phyloP scores from a whole-genome alignment of 2,888 invertebrate species.

The Hydrotaea cyrtoneurina region DNA sequence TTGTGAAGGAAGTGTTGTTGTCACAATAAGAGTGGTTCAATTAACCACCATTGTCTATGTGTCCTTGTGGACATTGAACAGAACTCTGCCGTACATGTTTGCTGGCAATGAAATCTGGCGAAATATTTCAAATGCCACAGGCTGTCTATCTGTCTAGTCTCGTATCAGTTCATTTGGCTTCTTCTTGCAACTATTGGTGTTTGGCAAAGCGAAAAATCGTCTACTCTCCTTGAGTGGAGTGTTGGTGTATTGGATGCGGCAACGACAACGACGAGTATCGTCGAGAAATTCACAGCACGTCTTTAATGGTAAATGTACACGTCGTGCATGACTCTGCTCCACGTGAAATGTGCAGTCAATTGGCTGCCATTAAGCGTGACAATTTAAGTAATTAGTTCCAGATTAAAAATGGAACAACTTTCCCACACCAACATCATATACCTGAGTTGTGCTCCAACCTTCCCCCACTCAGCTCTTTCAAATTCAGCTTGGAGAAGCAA shows the following conservation, averaged over 20 bases:
- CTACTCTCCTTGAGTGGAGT: slow-evolving; percentile 3
- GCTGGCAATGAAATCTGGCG: neutral
- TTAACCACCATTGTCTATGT: too few relatives aligned
- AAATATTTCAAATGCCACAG: too few relatives aligned
- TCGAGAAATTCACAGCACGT: slow-evolving; percentile 58
- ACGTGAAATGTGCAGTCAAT: slow-evolving; percentile 65
- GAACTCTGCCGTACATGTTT: too few relatives aligned
- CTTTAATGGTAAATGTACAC: slow-evolving; percentile 58
- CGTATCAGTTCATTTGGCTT: slow-evolving; percentile 12
- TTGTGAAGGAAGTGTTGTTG: too few relatives aligned
- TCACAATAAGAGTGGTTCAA: too few relatives aligned
- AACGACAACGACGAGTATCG: neutral
- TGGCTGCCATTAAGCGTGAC: slow-evolving; percentile 66
- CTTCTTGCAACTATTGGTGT: neutral
- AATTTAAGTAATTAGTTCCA: slow-evolving; percentile 63
- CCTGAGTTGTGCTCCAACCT: neutral
- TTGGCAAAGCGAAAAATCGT: slow-evolving; percentile 34
- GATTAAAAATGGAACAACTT: slow-evolving; percentile 42
- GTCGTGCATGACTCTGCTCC: slow-evolving; percentile 45
- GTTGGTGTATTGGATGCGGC: neutral
- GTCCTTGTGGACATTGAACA: too few relatives aligned
- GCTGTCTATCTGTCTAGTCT: neutral
- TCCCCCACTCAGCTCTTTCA: neutral
- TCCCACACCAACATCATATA: neutral
- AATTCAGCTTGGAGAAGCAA: neutral